Conservation (phyloP, 2,113 vertebrate species). For the Myodes glareolus region DNA sequence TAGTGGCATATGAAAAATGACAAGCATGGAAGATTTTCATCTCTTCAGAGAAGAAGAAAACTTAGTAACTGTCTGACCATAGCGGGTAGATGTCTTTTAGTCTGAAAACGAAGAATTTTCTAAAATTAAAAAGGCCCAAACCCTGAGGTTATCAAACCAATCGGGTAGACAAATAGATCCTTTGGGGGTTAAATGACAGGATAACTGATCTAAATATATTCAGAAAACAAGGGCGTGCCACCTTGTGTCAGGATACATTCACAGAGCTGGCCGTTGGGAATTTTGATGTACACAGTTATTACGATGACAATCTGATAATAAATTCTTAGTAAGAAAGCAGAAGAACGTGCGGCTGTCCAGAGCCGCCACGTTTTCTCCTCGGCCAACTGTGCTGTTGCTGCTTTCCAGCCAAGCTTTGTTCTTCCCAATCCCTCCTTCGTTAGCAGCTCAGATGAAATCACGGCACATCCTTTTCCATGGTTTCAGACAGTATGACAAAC, state of each 20-base stretch:
- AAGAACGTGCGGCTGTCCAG: slow-evolving; percentile 38
- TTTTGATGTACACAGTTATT: slow-evolving; percentile 34
- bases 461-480: not conserved
- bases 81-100: not conserved
- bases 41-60: not conserved
- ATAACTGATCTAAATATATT: not conserved
- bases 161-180: not conserved
- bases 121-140: slow-evolving; percentile 16
- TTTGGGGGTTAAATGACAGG: slow-evolving; percentile 18
- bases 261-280: not conserved
- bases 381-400: not conserved
- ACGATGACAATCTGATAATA: slow-evolving; percentile 28
- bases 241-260: not conserved
- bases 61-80: not conserved
- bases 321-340: slow-evolving; percentile 32
- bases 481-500: not conserved
- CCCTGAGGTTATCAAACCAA: not conserved
- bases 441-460: slow-evolving; percentile 25
- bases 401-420: slow-evolving; percentile 36
- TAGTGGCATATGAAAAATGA: slow-evolving; percentile 3
- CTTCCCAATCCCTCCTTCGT: not conserved
- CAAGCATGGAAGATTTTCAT: slow-evolving; percentile 28
- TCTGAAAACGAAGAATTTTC: slow-evolving; percentile 26
- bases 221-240: not conserved
- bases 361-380: not conserved